Evolutionary conservation across 1,140 invertebrate species (phyloP).

Genomic region (Ericerus pela): DNA sequence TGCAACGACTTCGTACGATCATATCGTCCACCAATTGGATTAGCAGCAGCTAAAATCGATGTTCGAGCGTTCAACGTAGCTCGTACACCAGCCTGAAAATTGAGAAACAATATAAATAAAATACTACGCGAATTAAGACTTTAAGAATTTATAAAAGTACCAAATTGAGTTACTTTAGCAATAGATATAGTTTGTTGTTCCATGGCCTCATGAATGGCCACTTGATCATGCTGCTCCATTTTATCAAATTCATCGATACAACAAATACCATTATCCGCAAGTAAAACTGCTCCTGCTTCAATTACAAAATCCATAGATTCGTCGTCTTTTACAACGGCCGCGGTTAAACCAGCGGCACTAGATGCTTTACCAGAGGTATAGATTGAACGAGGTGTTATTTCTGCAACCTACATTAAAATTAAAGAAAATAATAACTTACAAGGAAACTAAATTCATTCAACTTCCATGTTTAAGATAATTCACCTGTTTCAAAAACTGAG

Average conservation of each 20-base stretch:
- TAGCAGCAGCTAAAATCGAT: conserved; percentile 95
- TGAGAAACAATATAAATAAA: conserved; percentile 18
- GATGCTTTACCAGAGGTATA: conserved; percentile 99
- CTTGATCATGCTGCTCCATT: conserved; percentile 95
- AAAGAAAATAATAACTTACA: conserved; percentile 16
- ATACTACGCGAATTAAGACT: background rate
- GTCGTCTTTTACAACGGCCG: conserved; percentile 93
- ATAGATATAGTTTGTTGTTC: conserved; percentile 99
- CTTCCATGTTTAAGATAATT: background rate
- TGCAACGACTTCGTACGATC: conserved; percentile 87
- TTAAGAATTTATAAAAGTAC: background rate
- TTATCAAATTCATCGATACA: conserved; percentile 99
- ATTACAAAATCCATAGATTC: conserved; percentile 98
- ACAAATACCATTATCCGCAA: conserved; percentile 97
- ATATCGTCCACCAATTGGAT: conserved; percentile 93
- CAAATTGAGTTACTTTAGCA: conserved; percentile 53
- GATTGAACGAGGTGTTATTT: conserved; percentile 88
- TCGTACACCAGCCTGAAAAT: conserved; percentile 72
- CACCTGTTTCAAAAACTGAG: conserved; percentile 85
- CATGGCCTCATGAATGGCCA: conserved; percentile 99
- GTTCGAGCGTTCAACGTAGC: conserved; percentile 95
- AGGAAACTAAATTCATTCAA: background rate
- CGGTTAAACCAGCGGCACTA: conserved; percentile 92
- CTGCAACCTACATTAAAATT: conserved; percentile 70
- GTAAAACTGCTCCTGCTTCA: conserved; percentile 96